These are phyloP conservation scores for Buphagus erythrorhynchus DNA, from an alignment of 2,797 vertebrate genomes.

Conservation along the genomic window DNA sequence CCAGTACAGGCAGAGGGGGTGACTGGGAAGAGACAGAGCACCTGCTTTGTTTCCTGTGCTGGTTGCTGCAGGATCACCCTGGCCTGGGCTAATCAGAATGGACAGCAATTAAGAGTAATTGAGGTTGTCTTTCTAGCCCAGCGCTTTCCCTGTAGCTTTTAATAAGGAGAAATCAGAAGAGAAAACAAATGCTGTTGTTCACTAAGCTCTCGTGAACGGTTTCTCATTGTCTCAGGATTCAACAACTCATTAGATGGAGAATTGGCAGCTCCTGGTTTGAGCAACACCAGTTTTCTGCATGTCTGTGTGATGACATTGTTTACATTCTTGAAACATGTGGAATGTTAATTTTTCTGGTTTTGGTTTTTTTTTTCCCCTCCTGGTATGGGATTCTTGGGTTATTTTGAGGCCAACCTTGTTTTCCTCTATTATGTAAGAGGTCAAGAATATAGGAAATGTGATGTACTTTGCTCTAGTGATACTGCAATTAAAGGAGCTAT, in stretches of 20 bases:
- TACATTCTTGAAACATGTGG: constrained; percentile 37
- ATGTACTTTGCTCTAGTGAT: background rate
- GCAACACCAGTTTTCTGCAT: constrained; percentile 40
- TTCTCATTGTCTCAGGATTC: background rate
- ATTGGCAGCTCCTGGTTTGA: background rate
- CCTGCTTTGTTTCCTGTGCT: background rate
- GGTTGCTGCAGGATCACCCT: background rate
- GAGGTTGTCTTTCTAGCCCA: constrained; percentile 40
- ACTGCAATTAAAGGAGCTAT: background rate
- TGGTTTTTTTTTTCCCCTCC: background rate
- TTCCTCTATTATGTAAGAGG: constrained; percentile 15
- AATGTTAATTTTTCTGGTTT: constrained; percentile 32
- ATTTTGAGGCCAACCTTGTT: constrained; percentile 1
- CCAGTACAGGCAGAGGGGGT: background rate
- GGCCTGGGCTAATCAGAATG: background rate
- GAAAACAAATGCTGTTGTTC: constrained; percentile 24
- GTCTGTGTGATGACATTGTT: constrained; percentile 22
- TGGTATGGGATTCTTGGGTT: background rate
- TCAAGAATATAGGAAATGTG: background rate
- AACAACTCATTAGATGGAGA: constrained; percentile 22
- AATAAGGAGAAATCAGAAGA: constrained; percentile 17
- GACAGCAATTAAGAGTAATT: constrained; percentile 57
- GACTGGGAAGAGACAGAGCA: background rate
- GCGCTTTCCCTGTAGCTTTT: constrained; percentile 24
- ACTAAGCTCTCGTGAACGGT: background rate